Conservation (phyloP, 2,888 invertebrate species). For the Periphyllus acericola region DNA sequence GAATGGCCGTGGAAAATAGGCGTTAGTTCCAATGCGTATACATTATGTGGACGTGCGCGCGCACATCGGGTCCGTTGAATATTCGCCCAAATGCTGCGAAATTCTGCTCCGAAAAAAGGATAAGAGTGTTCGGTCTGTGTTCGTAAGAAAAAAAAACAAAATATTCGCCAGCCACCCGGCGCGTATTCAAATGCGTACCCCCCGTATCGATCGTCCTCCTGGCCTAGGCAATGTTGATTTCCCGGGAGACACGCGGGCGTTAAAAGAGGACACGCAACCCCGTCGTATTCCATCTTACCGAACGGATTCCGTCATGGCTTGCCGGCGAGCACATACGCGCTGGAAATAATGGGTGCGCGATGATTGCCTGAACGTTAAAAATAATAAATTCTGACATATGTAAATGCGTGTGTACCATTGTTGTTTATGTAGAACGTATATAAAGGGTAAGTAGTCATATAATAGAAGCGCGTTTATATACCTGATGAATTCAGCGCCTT, state of each 20-base stretch:
- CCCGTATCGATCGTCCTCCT: conserved; percentile 25
- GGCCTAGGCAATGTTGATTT: conserved; percentile 39
- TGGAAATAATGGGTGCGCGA: not conserved
- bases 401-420: not conserved
- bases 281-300: conserved; percentile 12
- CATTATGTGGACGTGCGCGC: not conserved
- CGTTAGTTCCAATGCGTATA: not conserved
- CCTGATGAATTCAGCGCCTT: no score
- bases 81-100: not conserved
- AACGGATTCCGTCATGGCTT: conserved; percentile 20
- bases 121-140: conserved; percentile 8
- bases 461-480: no score
- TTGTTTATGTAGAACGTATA: not conserved
- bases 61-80: not conserved
- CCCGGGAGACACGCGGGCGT: conserved; percentile 43
- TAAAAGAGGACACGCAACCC: conserved; percentile 10
- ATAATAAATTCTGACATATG: not conserved
- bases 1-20: not conserved
- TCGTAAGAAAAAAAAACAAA: not conserved
- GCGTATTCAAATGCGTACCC: conserved; percentile 40
- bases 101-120: conserved; percentile 8
- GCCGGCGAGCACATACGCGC: conserved; percentile 14
- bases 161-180: conserved; percentile 2
- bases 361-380: not conserved
- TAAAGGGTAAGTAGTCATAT: not conserved